These are phyloP conservation scores for Pantherophis vulpinus DNA, from an alignment of 2,797 vertebrate genomes.

Conservation along the genomic window DNA sequence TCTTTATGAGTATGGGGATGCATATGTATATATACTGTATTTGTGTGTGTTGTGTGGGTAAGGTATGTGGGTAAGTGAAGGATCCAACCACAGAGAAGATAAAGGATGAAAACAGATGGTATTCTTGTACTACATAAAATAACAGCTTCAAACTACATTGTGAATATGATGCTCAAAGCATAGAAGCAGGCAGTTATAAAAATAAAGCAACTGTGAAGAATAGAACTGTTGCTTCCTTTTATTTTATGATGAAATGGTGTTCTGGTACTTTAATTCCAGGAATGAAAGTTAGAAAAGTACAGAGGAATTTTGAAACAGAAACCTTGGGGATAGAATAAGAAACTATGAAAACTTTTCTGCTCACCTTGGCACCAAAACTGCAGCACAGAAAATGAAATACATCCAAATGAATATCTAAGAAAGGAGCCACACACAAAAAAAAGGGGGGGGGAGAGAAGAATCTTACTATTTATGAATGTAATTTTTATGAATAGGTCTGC, in stretches of 20 bases:
- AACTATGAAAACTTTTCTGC: background rate
- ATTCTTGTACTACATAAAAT: background rate
- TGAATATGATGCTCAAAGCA: background rate
- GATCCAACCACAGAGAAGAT: background rate
- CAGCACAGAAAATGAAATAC: background rate
- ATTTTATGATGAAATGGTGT: constrained; percentile 4
- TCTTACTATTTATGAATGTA: background rate
- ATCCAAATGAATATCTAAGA: background rate
- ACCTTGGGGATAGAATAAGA: background rate
- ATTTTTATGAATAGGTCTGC: background rate
- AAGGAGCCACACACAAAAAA: background rate
- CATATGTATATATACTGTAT: background rate
- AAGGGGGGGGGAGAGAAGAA: background rate
- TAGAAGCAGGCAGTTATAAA: constrained; percentile 17
- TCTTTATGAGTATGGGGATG: background rate
- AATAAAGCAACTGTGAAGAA: constrained; percentile 26
- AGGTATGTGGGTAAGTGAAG: background rate
- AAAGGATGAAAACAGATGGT: constrained; percentile 15
- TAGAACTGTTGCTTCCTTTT: constrained; percentile 11
- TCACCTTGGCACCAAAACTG: background rate
- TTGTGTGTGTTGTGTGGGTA: background rate
- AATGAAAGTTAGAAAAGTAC: background rate
- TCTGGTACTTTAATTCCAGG: background rate
- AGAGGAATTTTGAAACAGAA: background rate
- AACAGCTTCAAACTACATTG: constrained; percentile 1